Percentiles rank a stretch among this genome's conserved stretches.
Evolutionary conservation across 2,113 vertebrate species (phyloP).

Genomic region (Labeo rohita): DNA sequence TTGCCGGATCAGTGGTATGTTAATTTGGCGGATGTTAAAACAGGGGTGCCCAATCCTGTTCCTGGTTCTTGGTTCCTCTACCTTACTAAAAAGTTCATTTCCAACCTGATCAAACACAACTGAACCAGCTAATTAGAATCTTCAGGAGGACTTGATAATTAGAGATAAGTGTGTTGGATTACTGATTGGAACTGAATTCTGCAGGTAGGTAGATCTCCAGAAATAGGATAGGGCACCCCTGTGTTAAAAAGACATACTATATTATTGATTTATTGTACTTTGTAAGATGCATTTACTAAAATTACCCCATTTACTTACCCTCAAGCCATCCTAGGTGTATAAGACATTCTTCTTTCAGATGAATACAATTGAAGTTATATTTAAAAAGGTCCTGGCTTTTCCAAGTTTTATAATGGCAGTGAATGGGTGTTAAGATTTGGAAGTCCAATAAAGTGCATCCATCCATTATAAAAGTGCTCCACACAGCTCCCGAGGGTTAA

Average conservation of each 20-base stretch:
- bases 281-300: too few species aligned
- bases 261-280: too few species aligned
- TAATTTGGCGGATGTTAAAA: background rate
- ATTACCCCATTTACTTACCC: too few species aligned
- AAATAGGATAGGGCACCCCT: background rate
- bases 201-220: background rate
- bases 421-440: too few species aligned
- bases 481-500: too few species aligned
- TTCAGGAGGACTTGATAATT: background rate
- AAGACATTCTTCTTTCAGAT: too few species aligned
- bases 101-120: background rate
- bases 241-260: background rate
- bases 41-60: background rate
- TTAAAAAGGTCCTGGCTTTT: too few species aligned
- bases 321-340: too few species aligned
- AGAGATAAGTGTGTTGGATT: background rate
- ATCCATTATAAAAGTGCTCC: too few species aligned
- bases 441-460: too few species aligned
- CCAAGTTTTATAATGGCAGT: too few species aligned
- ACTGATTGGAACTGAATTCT: background rate
- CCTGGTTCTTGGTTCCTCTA: background rate
- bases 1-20: background rate
- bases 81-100: background rate
- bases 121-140: background rate
- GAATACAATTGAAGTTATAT: too few species aligned